Evolutionary conservation across 2,888 invertebrate species (phyloP).

Genomic region (Luffia ferchaultella): DNA sequence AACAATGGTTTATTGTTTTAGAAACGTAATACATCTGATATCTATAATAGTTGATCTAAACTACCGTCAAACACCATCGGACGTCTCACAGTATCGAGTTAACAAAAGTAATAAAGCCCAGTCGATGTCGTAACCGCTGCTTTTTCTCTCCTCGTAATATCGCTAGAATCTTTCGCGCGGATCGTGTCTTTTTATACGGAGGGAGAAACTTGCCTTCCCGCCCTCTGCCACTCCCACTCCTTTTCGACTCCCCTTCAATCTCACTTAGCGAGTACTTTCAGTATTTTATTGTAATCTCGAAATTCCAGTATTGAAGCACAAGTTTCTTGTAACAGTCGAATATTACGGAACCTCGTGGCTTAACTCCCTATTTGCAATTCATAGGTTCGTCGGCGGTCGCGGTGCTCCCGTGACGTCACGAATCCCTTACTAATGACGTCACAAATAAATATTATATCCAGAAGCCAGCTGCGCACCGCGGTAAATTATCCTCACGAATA

Average conservation of each 20-base stretch:
- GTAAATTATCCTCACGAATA: too few species aligned
- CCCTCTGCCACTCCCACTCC: background rate
- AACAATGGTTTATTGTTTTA: too few species aligned
- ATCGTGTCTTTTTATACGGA: background rate
- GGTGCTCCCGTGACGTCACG: background rate
- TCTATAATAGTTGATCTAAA: too few species aligned
- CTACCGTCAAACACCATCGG: too few species aligned
- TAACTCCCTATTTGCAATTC: background rate
- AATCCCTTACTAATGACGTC: background rate
- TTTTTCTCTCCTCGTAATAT: background rate
- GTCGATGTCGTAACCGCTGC: background rate
- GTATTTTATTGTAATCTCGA: background rate
- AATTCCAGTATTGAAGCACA: background rate
- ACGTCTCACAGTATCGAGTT: background rate
- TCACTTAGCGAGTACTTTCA: background rate
- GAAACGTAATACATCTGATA: too few species aligned
- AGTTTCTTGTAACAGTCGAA: background rate
- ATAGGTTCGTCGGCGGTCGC: background rate
- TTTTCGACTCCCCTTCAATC: background rate
- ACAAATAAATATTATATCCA: background rate
- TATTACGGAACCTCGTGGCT: background rate
- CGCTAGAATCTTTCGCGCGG: background rate
- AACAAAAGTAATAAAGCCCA: background rate
- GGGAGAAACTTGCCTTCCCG: background rate
- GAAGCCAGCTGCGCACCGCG: background rate